A percentile compares a stretch with the other conserved stretches of the same genome.
Evolutionary conservation across 2,888 invertebrate genomes (phyloP).

Genomic region (Papilio elwesi): DNA sequence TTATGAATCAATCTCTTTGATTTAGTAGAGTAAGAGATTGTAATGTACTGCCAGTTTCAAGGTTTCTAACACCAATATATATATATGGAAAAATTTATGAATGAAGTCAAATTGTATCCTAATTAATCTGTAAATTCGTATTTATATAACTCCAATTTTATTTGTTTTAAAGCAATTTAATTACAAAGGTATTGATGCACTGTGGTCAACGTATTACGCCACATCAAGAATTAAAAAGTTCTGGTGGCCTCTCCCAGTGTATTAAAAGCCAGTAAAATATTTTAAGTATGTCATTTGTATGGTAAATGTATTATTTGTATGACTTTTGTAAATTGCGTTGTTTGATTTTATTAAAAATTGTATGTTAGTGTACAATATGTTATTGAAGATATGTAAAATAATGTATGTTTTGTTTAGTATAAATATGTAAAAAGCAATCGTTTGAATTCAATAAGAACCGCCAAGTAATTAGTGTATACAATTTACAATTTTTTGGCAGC

Average conservation of each 20-base stretch:
- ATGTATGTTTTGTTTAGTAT: conserved; percentile 17
- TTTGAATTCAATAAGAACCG: conserved; percentile 23
- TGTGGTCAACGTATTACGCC: background rate
- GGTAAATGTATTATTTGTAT: background rate
- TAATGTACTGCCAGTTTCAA: conserved; percentile 78
- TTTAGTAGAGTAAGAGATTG: conserved; percentile 58
- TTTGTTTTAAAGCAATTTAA: conserved; percentile 32
- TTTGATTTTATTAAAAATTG: background rate
- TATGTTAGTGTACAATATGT: conserved; percentile 1
- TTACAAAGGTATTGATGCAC: conserved; percentile 5
- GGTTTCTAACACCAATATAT: conserved; percentile 76
- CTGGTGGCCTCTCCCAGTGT: conserved; percentile 4
- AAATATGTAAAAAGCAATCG: conserved; percentile 10
- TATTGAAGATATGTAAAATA: conserved; percentile 4
- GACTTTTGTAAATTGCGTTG: conserved; percentile 3
- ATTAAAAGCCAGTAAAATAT: background rate
- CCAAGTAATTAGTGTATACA: background rate
- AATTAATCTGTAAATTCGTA: conserved; percentile 51
- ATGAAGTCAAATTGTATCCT: conserved; percentile 61
- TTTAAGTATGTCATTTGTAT: background rate
- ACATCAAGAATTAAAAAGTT: background rate
- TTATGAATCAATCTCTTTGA: conserved; percentile 53
- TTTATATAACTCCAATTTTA: conserved; percentile 42
- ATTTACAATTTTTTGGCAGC: no score
- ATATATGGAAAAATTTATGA: conserved; percentile 58